phyloP scores from a whole-genome alignment of 2,797 vertebrate genomes.

The Alosa sapidissima region DNA sequence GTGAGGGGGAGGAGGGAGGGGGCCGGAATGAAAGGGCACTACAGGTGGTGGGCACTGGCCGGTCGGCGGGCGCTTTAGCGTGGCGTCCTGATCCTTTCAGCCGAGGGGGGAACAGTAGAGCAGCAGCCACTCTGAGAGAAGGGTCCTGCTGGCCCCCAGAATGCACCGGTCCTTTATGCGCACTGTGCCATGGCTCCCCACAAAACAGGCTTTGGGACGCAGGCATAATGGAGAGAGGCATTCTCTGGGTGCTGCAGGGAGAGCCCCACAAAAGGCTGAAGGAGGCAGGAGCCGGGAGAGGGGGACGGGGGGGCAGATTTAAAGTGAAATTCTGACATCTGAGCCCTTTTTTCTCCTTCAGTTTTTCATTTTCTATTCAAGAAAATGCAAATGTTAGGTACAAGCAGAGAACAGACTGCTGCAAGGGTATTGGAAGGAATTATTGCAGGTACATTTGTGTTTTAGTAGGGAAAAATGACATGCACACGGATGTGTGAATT shows the following conservation, averaged over 20 bases:
- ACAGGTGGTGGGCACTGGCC: slow-evolving; percentile 82
- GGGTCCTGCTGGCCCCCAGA: slow-evolving; percentile 75
- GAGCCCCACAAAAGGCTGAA: slow-evolving; percentile 48
- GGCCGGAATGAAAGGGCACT: slow-evolving; percentile 71
- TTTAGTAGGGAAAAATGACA: background rate
- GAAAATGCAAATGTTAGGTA: slow-evolving; percentile 30
- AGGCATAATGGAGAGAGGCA: slow-evolving; percentile 78
- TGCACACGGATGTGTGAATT: background rate
- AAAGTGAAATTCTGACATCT: slow-evolving; percentile 49
- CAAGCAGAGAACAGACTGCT: background rate
- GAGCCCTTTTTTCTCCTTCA: slow-evolving; percentile 24
- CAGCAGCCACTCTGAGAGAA: slow-evolving; percentile 65
- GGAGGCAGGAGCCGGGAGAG: background rate
- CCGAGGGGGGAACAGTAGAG: slow-evolving; percentile 68
- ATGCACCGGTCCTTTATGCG: slow-evolving; percentile 70
- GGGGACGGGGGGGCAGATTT: slow-evolving; percentile 37
- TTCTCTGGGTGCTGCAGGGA: slow-evolving; percentile 46
- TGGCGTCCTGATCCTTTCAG: slow-evolving; percentile 72
- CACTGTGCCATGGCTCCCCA: slow-evolving; percentile 61
- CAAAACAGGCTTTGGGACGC: slow-evolving; percentile 75
- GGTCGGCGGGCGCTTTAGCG: slow-evolving; percentile 66
- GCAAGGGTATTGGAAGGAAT: background rate
- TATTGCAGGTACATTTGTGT: background rate
- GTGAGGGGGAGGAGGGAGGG: background rate
- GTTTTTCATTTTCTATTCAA: slow-evolving; percentile 17